Evolutionary conservation across 2,888 invertebrate species (phyloP).

Genomic region (Andrena hattorfiana): DNA sequence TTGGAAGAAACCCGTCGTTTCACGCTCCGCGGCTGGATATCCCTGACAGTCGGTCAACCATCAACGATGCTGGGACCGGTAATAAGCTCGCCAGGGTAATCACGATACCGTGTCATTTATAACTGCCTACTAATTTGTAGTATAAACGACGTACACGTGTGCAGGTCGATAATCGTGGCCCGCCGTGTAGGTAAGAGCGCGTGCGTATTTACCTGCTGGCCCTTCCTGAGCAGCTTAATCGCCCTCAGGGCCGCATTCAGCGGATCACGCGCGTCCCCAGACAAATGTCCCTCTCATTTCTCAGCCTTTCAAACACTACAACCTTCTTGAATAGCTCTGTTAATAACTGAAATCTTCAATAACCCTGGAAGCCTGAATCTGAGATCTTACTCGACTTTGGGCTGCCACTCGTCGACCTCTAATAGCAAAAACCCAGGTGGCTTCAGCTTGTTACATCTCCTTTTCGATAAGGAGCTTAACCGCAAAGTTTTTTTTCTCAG

Average conservation of each 20-base stretch:
- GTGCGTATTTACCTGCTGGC: conserved; percentile 69
- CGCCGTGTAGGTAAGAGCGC: conserved; percentile 50
- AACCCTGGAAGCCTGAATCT: too few relatives aligned
- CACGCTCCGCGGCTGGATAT: conserved; percentile 4
- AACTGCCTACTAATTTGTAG: conserved; percentile 83
- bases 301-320: too few relatives aligned
- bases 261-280: not conserved
- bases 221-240: conserved; percentile 63
- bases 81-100: conserved; percentile 73
- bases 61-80: conserved; percentile 38
- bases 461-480: too few relatives aligned
- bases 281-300: not conserved
- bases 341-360: too few relatives aligned
- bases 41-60: conserved; percentile 52
- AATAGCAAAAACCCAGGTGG: too few relatives aligned
- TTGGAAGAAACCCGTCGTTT: conserved; percentile 39
- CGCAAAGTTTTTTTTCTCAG: too few relatives aligned
- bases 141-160: conserved; percentile 70
- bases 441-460: too few relatives aligned
- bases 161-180: conserved; percentile 63
- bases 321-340: too few relatives aligned
- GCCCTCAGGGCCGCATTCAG: conserved; percentile 66
- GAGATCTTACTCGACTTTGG: too few relatives aligned
- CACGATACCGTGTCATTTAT: conserved; percentile 79
- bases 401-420: too few relatives aligned